phyloP scores from a whole-genome alignment of 2,113 vertebrate species.

The Ascaphus truei region DNA sequence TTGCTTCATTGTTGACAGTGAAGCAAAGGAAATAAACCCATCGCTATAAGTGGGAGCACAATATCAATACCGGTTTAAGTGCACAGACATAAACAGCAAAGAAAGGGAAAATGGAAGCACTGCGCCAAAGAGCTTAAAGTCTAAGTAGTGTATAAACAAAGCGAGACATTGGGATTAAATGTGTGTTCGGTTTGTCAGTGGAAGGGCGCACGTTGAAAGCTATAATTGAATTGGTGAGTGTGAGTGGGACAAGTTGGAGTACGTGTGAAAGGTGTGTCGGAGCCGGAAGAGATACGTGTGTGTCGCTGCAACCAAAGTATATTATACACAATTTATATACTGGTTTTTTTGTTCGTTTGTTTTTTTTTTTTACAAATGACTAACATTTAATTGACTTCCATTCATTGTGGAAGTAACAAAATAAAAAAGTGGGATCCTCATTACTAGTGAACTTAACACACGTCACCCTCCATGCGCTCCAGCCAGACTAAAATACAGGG shows the following conservation, averaged over 20 bases:
- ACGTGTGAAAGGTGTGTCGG: no score
- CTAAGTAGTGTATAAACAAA: constrained; percentile 21
- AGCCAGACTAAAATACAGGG: no score
- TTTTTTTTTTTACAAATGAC: no score
- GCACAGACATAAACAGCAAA: constrained; percentile 3
- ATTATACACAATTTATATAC: no score
- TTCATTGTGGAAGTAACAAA: no score
- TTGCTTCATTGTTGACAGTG: constrained; percentile 17
- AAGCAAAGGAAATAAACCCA: constrained; percentile 8
- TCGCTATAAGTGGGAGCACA: not conserved
- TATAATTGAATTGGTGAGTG: not conserved
- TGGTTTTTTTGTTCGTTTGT: no score
- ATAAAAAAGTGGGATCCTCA: no score
- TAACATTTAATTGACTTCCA: no score
- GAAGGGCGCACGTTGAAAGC: constrained; percentile 1
- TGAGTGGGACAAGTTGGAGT: not conserved
- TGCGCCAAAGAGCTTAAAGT: constrained; percentile 2
- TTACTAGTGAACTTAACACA: no score
- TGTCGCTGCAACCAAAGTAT: no score
- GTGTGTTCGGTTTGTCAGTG: not conserved
- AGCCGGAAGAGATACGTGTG: no score
- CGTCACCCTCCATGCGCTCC: no score
- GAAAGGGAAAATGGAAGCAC: not conserved
- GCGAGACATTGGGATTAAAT: constrained; percentile 7
- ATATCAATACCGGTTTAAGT: not conserved